phyloP scores from a whole-genome alignment of 2,113 vertebrate genomes.

The Eulemur rufifrons region DNA sequence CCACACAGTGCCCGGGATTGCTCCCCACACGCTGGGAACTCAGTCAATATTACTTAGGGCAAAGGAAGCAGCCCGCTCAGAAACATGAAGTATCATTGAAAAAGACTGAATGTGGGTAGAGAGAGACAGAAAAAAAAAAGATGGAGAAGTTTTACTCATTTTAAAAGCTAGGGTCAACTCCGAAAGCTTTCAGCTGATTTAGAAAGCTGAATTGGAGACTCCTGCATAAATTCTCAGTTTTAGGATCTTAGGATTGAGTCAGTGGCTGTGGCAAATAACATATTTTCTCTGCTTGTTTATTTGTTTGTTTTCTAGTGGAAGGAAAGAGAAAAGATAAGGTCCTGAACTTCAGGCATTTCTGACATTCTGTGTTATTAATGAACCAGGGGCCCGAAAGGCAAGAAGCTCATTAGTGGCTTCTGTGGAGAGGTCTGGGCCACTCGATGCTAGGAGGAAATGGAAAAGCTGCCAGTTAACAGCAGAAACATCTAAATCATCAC shows the following conservation, averaged over 20 bases:
- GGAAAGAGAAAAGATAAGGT: slow-evolving; percentile 48
- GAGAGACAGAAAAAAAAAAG: not conserved
- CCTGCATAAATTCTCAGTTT: not conserved
- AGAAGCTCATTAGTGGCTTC: slow-evolving; percentile 68
- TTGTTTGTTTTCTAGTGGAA: slow-evolving; percentile 53
- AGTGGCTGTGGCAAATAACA: not conserved
- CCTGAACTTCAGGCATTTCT: not conserved
- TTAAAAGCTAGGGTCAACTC: not conserved
- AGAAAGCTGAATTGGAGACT: not conserved
- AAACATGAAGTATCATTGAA: not conserved
- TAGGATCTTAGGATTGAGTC: not conserved
- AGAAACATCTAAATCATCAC: slow-evolving; percentile 75
- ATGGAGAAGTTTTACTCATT: not conserved
- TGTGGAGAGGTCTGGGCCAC: slow-evolving; percentile 50
- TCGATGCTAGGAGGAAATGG: slow-evolving; percentile 53
- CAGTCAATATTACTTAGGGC: not conserved
- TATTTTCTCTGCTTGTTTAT: not conserved
- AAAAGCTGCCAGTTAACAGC: slow-evolving; percentile 70
- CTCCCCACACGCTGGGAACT: not conserved
- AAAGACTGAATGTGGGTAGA: not conserved
- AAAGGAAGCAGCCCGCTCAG: not conserved
- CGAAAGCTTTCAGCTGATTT: not conserved
- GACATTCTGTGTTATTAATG: slow-evolving; percentile 62
- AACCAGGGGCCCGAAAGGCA: slow-evolving; percentile 40
- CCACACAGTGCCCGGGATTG: not conserved